These are phyloP conservation scores for Talpa occidentalis DNA, from an alignment of 2,113 vertebrate genomes.

Conservation along the genomic window DNA sequence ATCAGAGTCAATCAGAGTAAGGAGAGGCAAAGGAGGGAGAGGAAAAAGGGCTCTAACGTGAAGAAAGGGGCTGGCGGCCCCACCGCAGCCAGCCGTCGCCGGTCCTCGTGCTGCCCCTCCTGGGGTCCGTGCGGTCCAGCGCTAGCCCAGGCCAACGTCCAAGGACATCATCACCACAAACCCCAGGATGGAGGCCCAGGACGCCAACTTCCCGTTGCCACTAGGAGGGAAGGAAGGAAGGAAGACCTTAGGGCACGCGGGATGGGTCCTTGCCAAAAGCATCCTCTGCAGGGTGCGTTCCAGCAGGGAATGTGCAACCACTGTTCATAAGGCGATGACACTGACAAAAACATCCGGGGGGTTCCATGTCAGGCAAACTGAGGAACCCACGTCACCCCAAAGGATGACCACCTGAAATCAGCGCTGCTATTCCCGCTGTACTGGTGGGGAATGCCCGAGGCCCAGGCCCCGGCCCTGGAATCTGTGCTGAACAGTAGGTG, in stretches of 20 bases:
- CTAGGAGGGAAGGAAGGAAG: slow-evolving; percentile 82
- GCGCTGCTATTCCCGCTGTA: background rate
- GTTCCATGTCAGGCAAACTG: too few relatives aligned
- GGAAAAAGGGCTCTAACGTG: background rate
- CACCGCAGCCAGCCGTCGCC: background rate
- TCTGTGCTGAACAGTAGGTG: background rate
- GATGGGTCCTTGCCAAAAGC: background rate
- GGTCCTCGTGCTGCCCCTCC: background rate
- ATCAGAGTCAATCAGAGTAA: slow-evolving; percentile 40
- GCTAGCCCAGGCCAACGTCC: slow-evolving; percentile 95
- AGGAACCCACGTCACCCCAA: too few relatives aligned
- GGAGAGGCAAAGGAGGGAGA: slow-evolving; percentile 15
- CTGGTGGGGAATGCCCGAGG: background rate
- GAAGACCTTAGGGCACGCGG: background rate
- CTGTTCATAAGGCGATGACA: fast-evolving
- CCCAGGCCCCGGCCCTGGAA: background rate
- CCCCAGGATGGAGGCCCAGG: slow-evolving; percentile 95
- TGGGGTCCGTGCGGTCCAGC: fast-evolving
- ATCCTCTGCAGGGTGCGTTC: fast-evolving
- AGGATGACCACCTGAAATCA: background rate
- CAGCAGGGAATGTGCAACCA: fast-evolving
- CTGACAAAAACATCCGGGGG: too few relatives aligned
- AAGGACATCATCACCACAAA: slow-evolving; percentile 99
- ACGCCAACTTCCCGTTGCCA: slow-evolving; percentile 96
- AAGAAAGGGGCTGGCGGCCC: slow-evolving; percentile 6